Conservation (phyloP, 2,888 invertebrate species). For the Chrysina gloriosa region DNA sequence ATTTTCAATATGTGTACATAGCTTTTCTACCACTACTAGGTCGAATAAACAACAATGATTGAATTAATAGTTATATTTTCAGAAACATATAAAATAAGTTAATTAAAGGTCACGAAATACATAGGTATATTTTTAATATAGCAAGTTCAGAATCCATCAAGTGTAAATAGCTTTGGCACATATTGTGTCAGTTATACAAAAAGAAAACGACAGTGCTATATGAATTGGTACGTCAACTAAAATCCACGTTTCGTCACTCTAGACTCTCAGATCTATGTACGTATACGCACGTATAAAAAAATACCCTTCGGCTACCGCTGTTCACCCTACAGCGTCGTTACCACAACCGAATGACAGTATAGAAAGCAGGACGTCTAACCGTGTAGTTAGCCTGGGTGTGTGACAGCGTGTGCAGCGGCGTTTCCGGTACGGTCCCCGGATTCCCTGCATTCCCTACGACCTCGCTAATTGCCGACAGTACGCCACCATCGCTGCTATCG, state of each 20-base stretch:
- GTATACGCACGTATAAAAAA: constrained; percentile 4
- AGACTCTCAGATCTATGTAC: neutral
- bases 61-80: too few relatives aligned
- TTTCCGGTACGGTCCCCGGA: constrained; percentile 54
- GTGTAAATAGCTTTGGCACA: too few relatives aligned
- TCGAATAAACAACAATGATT: too few relatives aligned
- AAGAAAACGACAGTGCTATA: too few relatives aligned
- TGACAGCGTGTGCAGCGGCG: constrained; percentile 62
- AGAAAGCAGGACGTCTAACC: constrained; percentile 9
- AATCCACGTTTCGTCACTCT: neutral
- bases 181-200: too few relatives aligned
- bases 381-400: constrained; percentile 43
- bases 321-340: constrained; percentile 1
- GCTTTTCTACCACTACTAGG: too few relatives aligned
- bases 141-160: too few relatives aligned
- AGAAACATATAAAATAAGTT: too few relatives aligned
- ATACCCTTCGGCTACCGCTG: neutral
- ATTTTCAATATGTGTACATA: too few relatives aligned
- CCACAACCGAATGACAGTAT: constrained; percentile 1
- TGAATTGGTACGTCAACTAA: neutral
- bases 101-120: too few relatives aligned
- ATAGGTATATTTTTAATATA: too few relatives aligned
- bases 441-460: constrained; percentile 63
- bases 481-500: constrained; percentile 55
- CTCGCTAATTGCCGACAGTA: constrained; percentile 65